Evolutionary conservation across 2,797 vertebrate genomes (phyloP).

Genomic region (Morelia viridis): DNA sequence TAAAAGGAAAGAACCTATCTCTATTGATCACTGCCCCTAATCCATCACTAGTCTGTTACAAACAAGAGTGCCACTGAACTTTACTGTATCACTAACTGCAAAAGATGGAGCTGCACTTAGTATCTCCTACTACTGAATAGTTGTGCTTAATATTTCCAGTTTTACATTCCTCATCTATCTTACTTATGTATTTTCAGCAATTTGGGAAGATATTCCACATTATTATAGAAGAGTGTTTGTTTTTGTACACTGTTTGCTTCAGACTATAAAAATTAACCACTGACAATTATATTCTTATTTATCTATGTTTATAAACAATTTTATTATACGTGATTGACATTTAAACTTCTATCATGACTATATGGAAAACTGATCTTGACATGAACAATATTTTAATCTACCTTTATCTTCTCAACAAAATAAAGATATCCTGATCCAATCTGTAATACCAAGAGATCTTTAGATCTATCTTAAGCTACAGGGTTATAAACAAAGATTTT

Average conservation of each 20-base stretch:
- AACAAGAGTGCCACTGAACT: background rate
- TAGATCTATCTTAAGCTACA: background rate
- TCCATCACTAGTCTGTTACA: background rate
- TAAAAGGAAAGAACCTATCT: background rate
- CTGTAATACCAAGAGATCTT: background rate
- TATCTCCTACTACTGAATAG: background rate
- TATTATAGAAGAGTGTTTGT: background rate
- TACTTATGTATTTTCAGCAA: background rate
- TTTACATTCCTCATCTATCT: background rate
- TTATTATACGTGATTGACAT: background rate
- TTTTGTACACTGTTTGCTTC: background rate
- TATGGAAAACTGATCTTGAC: background rate
- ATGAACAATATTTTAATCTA: background rate
- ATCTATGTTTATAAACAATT: background rate
- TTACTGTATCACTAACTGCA: background rate
- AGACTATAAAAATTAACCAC: background rate
- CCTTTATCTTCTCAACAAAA: background rate
- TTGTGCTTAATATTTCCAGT: background rate
- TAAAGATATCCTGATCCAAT: background rate
- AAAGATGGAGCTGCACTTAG: background rate
- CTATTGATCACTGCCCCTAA: background rate
- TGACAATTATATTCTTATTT: background rate
- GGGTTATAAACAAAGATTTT: background rate
- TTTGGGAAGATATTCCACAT: background rate
- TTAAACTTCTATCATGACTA: background rate